Evolutionary conservation across 2,797 vertebrate genomes (phyloP), one percentile per base, ranked within the genome.

Genomic region (Gallinago nigripennis): DNA sequence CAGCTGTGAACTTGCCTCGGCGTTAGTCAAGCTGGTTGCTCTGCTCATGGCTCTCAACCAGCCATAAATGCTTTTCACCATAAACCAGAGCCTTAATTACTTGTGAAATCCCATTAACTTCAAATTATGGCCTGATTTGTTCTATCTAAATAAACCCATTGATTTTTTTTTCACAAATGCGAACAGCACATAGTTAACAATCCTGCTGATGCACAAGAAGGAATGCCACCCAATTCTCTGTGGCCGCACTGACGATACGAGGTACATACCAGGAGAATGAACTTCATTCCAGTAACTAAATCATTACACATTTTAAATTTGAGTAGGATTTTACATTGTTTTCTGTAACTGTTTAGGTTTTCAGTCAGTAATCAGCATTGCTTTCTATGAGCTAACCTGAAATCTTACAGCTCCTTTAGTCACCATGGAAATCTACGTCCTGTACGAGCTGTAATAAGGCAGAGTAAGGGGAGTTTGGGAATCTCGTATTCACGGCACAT

Each of bases 91-190:
- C 50, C 71, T 69, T 93, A 88, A 88, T 87, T 92, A 89, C 60
- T 88, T 68, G 61, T 65, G 23, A 95, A 94, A 88, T 85, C 86
- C 41, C 71, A 93, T 87, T 82, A 86, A 68, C 75, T 89, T 87
- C n/a, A 78, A 82, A 90, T 87, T 88, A 88, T 60, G 27, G 82
- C 27, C 61, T 90, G 51, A 81, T 86, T 91, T 91, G 25, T 81
- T 83, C 66, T 84, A 51, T 57, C 53, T 86, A 79, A 86, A 95
- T 64, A 94, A 93, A 82, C 25, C 21, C 15, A 77, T 75, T 71
- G 50, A 65, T 37, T 91, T 90, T 94, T 85, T 93, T 89, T 70
- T 53, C 60, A 78, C 71, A 90, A 92, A 82, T 58, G 33, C 43
- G 60, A 88, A 77, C 28, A 68, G 86, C 92, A 61, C 31, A 56